A percentile compares a stretch with the other conserved stretches of the same genome.
Conservation (phyloP, 2,888 invertebrate genomes). For the Gonocerus acuteangulatus region DNA sequence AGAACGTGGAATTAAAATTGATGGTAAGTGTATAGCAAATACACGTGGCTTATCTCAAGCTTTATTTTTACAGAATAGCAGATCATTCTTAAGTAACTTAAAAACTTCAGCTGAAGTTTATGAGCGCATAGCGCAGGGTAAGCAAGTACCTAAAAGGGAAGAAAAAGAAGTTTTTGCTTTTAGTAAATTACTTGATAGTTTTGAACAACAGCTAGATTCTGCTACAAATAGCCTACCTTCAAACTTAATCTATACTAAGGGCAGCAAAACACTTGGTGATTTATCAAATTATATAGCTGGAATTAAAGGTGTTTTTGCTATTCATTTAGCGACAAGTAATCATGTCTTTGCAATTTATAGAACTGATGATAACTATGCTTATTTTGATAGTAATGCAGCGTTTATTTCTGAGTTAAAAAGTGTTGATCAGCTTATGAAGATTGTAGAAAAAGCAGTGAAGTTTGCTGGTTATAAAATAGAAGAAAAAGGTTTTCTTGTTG, state of each 20-base stretch:
- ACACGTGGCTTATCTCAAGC: not conserved
- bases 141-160: not conserved
- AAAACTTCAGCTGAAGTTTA: not conserved
- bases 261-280: not conserved
- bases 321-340: not conserved
- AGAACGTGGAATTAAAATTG: not conserved
- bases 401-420: constrained; percentile 2
- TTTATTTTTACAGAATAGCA: not conserved
- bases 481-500: not conserved
- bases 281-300: not conserved
- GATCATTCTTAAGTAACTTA: not conserved
- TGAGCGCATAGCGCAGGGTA: constrained; percentile 3
- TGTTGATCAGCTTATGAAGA: not conserved
- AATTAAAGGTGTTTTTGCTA: not conserved
- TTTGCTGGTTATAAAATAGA: not conserved
- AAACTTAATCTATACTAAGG: constrained; percentile 1
- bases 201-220: not conserved
- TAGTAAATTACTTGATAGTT: not conserved
- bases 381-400: not conserved
- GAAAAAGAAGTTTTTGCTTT: constrained; percentile 3
- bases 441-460: not conserved
- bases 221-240: not conserved
- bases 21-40: not conserved
- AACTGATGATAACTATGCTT: not conserved
- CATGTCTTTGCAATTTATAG: not conserved